Evolutionary conservation across 2,888 invertebrate species (phyloP), one percentile per base, ranked within the genome.

Genomic region (Drosophila peninsularis): DNA sequence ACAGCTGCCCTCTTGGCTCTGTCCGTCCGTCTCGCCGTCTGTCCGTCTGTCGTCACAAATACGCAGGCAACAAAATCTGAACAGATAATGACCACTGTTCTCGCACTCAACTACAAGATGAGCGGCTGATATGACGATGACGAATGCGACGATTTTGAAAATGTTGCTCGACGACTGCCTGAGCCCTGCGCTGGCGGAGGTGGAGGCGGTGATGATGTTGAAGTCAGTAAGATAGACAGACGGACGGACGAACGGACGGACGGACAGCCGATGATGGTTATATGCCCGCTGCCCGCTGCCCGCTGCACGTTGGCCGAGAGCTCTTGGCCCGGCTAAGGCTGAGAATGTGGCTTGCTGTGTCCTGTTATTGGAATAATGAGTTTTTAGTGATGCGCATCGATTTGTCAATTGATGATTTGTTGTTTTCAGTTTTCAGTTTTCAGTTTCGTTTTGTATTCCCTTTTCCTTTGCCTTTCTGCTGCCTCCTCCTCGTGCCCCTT

Each of bases 391-490:
- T 86, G 83, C 85, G 69, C 83, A 87, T 80, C 86, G 85, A 89
- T 90, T 89, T 89, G 90, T 89, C 89, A 90, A 88, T 85, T 79
- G 83, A 86, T 89, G 87, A 88, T 89, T 86, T 88, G 82, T 88
- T 77, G 80, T 80, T 75, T 75, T 72, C 71, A 67, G 60, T 62
- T 69, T 58, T 55, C 55, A 71, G 71, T 74, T 72, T 58, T 65
- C 52, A 67, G 60, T 62, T 66, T 58, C 42, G 44, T 55, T 57
- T 71, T 49, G 54, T 66, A 32, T 67, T 58, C 56, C 55, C 32
- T 9, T 32, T 32, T 42, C 17, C 27, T 42, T 9, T 49, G 50
- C n/a, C 13, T 42, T 24, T 24, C 3, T 4, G 4, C n/a, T 39
- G 21, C 36, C 9, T 13, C n/a, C 19, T 21, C 11, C 9, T 6